phyloP scores from a whole-genome alignment of 2,113 vertebrate species.

The Phrynosoma blainvillii region DNA sequence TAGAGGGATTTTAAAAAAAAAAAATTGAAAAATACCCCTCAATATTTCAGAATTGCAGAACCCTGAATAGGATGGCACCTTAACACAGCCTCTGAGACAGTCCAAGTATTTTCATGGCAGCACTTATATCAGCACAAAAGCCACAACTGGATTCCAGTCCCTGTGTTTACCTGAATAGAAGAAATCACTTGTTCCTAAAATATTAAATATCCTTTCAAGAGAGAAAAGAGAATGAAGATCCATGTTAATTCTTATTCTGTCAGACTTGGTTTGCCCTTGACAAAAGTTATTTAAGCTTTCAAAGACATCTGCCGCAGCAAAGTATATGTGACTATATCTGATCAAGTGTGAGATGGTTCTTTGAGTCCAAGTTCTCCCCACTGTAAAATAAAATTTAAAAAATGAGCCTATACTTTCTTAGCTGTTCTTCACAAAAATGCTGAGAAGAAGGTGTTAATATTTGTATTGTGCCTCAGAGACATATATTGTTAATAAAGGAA shows the following conservation, averaged over 20 bases:
- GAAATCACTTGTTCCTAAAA: too few species aligned
- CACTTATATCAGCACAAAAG: too few species aligned
- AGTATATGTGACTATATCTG: background rate
- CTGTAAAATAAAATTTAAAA: background rate
- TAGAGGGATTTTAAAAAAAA: too few species aligned
- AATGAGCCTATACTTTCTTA: slow-evolving; percentile 5
- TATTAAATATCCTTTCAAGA: too few species aligned
- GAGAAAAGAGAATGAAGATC: background rate
- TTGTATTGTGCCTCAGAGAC: slow-evolving; percentile 15
- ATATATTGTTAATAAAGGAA: slow-evolving; percentile 7
- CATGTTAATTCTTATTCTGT: slow-evolving; percentile 1
- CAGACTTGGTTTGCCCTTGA: slow-evolving; percentile 4
- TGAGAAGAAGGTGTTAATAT: slow-evolving; percentile 20
- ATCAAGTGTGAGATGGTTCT: background rate
- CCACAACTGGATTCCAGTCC: too few species aligned
- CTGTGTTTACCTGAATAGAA: background rate
- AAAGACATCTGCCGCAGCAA: background rate
- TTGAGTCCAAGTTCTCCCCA: slow-evolving; percentile 7
- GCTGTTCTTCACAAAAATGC: background rate
- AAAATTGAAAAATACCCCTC: too few species aligned
- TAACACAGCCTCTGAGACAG: too few species aligned
- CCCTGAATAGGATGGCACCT: too few species aligned
- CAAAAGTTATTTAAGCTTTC: background rate
- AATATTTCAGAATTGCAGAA: too few species aligned
- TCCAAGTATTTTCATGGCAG: too few species aligned